Base-by-base conservation (phyloP, 2,113 vertebrate genomes). In the Hypocryptadius cinnamomeus region DNA sequence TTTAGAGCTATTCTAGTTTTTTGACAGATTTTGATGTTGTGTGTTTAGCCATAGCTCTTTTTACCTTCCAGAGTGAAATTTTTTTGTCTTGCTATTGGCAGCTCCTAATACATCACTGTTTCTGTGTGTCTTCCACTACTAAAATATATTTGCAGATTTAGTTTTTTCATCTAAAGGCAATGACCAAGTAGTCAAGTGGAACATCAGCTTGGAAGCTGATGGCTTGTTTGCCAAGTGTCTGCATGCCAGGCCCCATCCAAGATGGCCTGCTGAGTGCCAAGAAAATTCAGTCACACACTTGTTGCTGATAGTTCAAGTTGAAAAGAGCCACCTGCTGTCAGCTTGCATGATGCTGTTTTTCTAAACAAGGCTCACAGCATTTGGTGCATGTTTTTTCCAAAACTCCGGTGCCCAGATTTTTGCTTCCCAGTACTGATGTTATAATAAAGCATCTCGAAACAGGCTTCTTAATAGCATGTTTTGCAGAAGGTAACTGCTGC, bases 351-450 rank as follows among this genome's bases (percentile, higher is more conserved):
- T 56, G 76, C 17, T 81, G 40, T 89, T 93, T 94, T 90, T 85
- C 79, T 50, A 66, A 85, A 61, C 39, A 83, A 59, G 39, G 27
- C 59, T 90, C 7, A 24, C 28, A 91, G 63, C 87, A 94, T 83
- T 94, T 93, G 87, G 72, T 88, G 51, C 14, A 2, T 74, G n/a
- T 74, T 94, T 95, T 92, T 80, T 80, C 68, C 30, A 88, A 90
- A 78, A 16, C 11, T 63, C 35, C 51, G 78, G 15, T 63, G 47
- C 25, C 79, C 82, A 90, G 79, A 90, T 73, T 93, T 92, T 90
- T 80, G 31, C 48, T 79, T 81, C 57, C 56, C 19, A 59, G 13
- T 68, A 74, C 69, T 71, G 39, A 10, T 60, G 54, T 23, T 61
- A 54, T 20, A 86, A 93, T 40, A 60, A 76, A 72, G n/a, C 71